Evolutionary conservation across 2,797 vertebrate genomes (phyloP).

Genomic region (Buceros bicornis): DNA sequence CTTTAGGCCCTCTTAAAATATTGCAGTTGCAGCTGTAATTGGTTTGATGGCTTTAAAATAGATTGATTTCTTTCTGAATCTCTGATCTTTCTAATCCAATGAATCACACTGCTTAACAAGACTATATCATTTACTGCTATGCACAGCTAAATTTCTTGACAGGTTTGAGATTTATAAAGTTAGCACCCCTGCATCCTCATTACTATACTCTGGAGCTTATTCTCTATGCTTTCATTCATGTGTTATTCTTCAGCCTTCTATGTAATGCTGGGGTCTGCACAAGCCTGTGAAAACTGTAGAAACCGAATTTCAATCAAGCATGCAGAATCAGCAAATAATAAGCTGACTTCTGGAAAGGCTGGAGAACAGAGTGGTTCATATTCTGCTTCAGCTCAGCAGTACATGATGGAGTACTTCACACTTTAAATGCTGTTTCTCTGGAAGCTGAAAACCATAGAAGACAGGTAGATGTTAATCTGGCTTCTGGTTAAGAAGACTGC

Average conservation of each 20-base stretch:
- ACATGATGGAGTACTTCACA: neutral
- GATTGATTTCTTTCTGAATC: neutral
- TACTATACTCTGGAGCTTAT: neutral
- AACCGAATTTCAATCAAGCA: neutral
- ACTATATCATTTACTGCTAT: neutral
- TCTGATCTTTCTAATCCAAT: neutral
- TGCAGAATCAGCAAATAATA: neutral
- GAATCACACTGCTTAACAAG: neutral
- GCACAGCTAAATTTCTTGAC: neutral
- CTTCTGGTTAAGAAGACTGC: neutral
- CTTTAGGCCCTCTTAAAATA: neutral
- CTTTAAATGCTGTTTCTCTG: neutral
- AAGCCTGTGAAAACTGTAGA: neutral
- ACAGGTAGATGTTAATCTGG: neutral
- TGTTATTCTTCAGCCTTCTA: neutral
- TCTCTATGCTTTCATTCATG: neutral
- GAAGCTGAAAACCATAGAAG: neutral
- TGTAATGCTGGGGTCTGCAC: neutral
- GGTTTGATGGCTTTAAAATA: neutral
- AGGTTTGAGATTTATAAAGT: neutral
- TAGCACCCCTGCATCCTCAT: neutral
- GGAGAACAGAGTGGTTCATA: neutral
- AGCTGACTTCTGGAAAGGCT: neutral
- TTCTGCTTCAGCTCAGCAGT: neutral
- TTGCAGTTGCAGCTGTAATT: neutral